Evolutionary conservation across 2,888 invertebrate species (phyloP).

Genomic region (Cerastis rubricosa): DNA sequence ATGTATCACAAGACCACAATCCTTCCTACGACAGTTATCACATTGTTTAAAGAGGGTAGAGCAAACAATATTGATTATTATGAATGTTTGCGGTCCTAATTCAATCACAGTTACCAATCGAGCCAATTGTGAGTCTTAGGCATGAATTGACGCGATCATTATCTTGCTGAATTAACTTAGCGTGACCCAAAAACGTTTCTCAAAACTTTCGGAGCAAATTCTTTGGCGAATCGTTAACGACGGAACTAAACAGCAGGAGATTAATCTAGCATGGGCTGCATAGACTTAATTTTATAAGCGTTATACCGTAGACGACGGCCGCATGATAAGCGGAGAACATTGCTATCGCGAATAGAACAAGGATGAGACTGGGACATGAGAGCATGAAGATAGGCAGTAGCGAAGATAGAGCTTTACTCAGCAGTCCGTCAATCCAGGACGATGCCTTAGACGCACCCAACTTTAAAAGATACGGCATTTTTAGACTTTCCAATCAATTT

Average conservation of each 20-base stretch:
- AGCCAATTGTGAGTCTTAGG: conserved; percentile 73
- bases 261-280: conserved; percentile 8
- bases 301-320: not conserved
- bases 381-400: not conserved
- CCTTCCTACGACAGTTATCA: conserved; percentile 45
- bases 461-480: not conserved
- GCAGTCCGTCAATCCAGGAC: not conserved
- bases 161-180: conserved; percentile 52
- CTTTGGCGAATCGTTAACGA: conserved; percentile 1
- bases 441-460: not conserved
- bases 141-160: conserved; percentile 54
- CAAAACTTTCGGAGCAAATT: conserved; percentile 31
- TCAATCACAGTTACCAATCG: conserved; percentile 75
- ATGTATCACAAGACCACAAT: conserved; percentile 23
- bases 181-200: conserved; percentile 47
- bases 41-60: conserved; percentile 63
- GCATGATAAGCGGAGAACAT: not conserved
- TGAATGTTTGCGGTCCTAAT: conserved; percentile 75
- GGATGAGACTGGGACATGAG: not conserved
- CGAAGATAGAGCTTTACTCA: not conserved
- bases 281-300: conserved; percentile 11
- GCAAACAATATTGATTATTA: conserved; percentile 71
- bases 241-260: conserved; percentile 6
- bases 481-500: not conserved
- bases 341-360: not conserved